Evolutionary conservation across 2,797 vertebrate genomes (phyloP).

Genomic region (Muraenolepis orangiensis): DNA sequence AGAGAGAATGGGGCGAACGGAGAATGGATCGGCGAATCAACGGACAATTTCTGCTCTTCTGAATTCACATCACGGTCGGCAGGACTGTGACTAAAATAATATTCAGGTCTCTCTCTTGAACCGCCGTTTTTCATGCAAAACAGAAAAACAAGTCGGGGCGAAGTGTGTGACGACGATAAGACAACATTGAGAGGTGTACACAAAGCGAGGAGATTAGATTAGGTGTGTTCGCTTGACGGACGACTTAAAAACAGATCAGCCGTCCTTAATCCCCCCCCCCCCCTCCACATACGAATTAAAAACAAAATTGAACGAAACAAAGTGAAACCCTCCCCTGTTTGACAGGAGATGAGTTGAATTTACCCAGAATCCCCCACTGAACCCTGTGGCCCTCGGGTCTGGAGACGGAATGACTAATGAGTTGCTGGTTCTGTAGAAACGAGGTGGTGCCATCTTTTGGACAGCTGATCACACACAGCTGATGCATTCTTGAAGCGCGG

Average conservation of each 20-base stretch:
- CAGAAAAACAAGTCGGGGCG: constrained; percentile 13
- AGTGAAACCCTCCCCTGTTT: no score
- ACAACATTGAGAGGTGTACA: neutral
- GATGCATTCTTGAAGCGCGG: neutral
- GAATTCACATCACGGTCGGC: neutral
- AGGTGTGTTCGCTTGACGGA: neutral
- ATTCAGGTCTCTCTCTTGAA: neutral
- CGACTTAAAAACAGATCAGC: no score
- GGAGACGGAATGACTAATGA: constrained; percentile 46
- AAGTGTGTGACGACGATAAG: constrained; percentile 7
- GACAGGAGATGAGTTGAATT: constrained; percentile 59
- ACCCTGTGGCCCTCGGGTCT: neutral
- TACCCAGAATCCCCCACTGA: constrained; percentile 32
- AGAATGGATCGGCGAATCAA: neutral
- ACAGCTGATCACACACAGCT: constrained; percentile 11
- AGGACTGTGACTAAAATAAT: neutral
- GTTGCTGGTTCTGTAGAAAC: constrained; percentile 23
- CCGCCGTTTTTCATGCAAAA: neutral
- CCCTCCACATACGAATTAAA: no score
- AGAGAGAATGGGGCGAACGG: neutral
- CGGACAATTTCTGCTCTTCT: neutral
- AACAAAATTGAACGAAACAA: no score
- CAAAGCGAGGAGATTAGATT: constrained; percentile 2
- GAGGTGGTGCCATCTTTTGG: constrained; percentile 2
- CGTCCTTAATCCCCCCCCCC: no score